These are phyloP conservation scores for Ctenodactylus gundi DNA, from an alignment of 2,113 vertebrate species.

Conservation along the genomic window DNA sequence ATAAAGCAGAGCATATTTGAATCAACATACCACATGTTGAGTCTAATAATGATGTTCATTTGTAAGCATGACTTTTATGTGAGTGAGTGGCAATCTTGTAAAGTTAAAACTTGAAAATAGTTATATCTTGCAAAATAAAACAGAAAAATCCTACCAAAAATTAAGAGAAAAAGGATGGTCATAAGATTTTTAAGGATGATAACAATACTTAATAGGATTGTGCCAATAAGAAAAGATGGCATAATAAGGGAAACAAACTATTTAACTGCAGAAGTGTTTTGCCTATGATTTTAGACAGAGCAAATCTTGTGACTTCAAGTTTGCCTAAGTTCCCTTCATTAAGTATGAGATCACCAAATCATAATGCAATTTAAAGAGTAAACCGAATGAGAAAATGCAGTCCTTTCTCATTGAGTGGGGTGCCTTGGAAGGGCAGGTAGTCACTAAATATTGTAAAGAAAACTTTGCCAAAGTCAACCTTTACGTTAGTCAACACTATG, in stretches of 20 bases:
- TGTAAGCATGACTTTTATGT: neutral
- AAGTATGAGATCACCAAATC: constrained; percentile 18
- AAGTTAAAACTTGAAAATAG: constrained; percentile 12
- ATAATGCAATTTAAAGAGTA: neutral
- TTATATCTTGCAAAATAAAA: constrained; percentile 35
- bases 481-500: neutral
- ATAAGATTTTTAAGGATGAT: neutral
- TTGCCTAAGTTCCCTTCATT: neutral
- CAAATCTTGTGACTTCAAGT: constrained; percentile 10
- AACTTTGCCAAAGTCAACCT: neutral
- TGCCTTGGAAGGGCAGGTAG: neutral
- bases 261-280: neutral
- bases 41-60: neutral
- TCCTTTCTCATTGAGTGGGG: neutral
- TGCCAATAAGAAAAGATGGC: neutral
- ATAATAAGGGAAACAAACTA: neutral
- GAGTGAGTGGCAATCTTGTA: neutral
- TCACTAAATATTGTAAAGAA: neutral
- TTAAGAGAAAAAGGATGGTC: neutral
- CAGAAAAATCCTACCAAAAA: neutral
- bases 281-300: neutral
- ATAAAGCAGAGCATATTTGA: neutral
- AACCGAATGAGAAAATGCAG: constrained; percentile 20
- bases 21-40: neutral
- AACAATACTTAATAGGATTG: neutral